Conservation (phyloP, 2,113 vertebrate species). For the Nasalis larvatus region DNA sequence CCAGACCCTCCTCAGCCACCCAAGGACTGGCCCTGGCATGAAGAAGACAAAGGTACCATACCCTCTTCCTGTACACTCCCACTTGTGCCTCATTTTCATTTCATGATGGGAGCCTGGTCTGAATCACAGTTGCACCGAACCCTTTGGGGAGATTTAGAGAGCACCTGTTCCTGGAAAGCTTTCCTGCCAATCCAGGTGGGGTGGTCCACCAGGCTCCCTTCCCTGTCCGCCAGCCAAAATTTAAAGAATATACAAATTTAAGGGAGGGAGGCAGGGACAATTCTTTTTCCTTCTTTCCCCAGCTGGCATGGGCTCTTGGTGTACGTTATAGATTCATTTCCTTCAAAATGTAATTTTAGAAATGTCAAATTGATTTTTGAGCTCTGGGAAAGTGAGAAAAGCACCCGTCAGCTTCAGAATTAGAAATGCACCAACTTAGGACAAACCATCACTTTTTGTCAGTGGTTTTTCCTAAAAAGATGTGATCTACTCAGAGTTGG, state of each 20-base stretch:
- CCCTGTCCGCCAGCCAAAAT: background rate
- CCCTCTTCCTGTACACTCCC: background rate
- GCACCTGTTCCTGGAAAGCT: background rate
- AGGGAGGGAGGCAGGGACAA: background rate
- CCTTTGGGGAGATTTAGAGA: background rate
- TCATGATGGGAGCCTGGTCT: accelerated
- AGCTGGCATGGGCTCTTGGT: background rate
- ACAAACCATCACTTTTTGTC: background rate
- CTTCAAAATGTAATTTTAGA: slow-evolving; percentile 60
- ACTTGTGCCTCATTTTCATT: background rate
- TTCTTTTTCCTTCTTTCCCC: background rate
- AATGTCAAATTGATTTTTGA: slow-evolving; percentile 70
- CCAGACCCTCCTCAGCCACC: background rate
- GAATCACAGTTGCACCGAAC: background rate
- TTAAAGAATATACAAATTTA: background rate
- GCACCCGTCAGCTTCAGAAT: slow-evolving; percentile 27
- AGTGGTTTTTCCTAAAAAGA: slow-evolving; percentile 17
- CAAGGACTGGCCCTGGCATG: background rate
- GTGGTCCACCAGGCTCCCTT: background rate
- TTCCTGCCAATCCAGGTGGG: background rate
- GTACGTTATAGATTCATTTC: slow-evolving; percentile 40
- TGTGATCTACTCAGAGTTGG: background rate
- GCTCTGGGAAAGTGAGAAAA: slow-evolving; percentile 55
- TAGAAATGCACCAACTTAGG: slow-evolving; percentile 53
- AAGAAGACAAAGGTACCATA: background rate